Evolutionary conservation across 1,140 invertebrate species (phyloP), one percentile per base, ranked within the genome.

Genomic region (Drosophila saltans): DNA sequence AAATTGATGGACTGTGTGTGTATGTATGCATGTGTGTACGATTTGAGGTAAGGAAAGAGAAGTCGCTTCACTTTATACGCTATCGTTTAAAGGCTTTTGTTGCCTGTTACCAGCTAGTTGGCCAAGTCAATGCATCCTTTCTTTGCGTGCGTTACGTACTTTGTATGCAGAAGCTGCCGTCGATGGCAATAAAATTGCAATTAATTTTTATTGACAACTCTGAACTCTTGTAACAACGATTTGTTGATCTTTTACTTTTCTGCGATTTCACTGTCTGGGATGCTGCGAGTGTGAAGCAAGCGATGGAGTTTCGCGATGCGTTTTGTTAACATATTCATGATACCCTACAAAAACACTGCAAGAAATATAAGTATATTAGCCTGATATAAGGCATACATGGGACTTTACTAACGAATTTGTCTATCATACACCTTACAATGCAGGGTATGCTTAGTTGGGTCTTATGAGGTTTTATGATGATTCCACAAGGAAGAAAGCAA

Each of bases 161-260:
- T 85, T 85, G 82, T 85, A 85, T 85, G 75, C 82, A 86, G 75
- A 75, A 85, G 82, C 66, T 72, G 78, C 60, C 57, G 65, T 76
- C 75, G 66, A 64, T 73, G 65, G 79, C 82, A 85, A 85, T 85
- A 85, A 85, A 85, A 85, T 86, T 76, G 82, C 82, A 85, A 85
- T 85, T 85, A 86, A 85, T 86, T 86, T 86, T 85, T 86, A 86
- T 86, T 85, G 82, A 85, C 82, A 86, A 85, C 82, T 86, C 81
- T 85, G 79, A 81, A 86, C 79, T 81, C 78, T 81, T 78, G 79
- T 75, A 74, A 71, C 65, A 73, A 30, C 75, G 63, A 61, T 75
- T 81, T 74, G 74, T 55, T 74, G 80, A 45, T 71, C 67, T 75
- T 78, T 56, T 52, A 52, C 45, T 52, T 78, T 69, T 66, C 1